Evolutionary conservation across 2,888 invertebrate species (phyloP), one percentile per base, ranked within the genome.

Genomic region (Ecdyonurus torrentis): DNA sequence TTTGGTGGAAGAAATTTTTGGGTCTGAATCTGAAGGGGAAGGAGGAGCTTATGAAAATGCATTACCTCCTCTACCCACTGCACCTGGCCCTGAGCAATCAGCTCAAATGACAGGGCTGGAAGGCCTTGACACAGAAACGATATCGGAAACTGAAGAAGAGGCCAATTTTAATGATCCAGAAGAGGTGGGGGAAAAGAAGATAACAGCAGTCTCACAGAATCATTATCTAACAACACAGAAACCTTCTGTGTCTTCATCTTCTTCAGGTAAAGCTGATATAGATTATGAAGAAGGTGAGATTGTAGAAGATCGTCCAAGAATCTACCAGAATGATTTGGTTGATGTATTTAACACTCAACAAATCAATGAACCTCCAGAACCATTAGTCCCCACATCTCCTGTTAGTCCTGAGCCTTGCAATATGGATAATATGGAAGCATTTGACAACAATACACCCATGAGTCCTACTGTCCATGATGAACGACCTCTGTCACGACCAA

Each of bases 101-200:
- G 15, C 15, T 10, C 37, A 37, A 5, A 37, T 37, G 37, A 37
- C 68, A n/a, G 79, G 77, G 1, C 72, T 81, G 63, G 79, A 77
- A 68, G 85, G 83, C 1, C 79, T 87, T 66, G 86, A 84, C 69
- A 87, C 87, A 0, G 87, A 88, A 74, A 77, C 86, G 72, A 86
- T 87, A 68, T 87, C 87, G 0, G 85, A 85, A 70, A 86, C 86
- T 66, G 85, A 85, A 70, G 83, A 82, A 58, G 79, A 82, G 66
- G 82, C 81, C 66, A 79, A 83, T 73, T 83, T 84, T 71, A 82
- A 83, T 62, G 83, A 83, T 75, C 75, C 5, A 75, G 76, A 65
- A 74, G 77, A 64, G 2, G 66, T 67, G 19, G 69, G 68, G 59
- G 67, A 66, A 7, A 67, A 69, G 18, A 63, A 64, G 0, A 63